phyloP scores from a whole-genome alignment of 2,888 invertebrate species.

The Aelia acuminata region DNA sequence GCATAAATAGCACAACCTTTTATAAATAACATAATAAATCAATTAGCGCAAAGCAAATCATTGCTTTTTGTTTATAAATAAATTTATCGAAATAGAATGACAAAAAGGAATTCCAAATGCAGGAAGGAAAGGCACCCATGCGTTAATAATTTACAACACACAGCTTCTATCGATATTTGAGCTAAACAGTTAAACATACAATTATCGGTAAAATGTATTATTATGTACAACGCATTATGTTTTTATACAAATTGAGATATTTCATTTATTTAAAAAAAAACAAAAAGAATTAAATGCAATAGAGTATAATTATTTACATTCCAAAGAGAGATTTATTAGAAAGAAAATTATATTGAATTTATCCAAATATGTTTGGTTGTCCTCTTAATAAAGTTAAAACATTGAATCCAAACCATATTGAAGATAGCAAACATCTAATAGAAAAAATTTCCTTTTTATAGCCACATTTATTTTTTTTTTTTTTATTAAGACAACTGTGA shows the following conservation, averaged over 20 bases:
- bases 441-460: too few species aligned
- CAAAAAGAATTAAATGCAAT: neutral
- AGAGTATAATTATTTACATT: neutral
- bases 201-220: neutral
- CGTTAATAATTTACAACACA: conserved; percentile 1
- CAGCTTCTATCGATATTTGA: conserved; percentile 15
- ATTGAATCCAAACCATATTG: too few species aligned
- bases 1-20: neutral
- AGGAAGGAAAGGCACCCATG: conserved; percentile 44
- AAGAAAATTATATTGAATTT: conserved; percentile 30
- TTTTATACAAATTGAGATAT: neutral
- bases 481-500: too few species aligned
- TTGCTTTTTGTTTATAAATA: neutral
- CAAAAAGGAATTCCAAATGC: neutral
- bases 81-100: conserved; percentile 11
- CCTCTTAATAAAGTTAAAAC: too few species aligned
- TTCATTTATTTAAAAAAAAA: neutral
- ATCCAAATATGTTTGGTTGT: too few species aligned
- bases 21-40: neutral
- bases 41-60: neutral
- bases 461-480: too few species aligned
- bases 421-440: too few species aligned
- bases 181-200: conserved; percentile 4
- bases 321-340: neutral
- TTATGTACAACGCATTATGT: neutral